Evolutionary conservation across 2,113 vertebrate species (phyloP).

Genomic region (Cyprinodon tularosa): DNA sequence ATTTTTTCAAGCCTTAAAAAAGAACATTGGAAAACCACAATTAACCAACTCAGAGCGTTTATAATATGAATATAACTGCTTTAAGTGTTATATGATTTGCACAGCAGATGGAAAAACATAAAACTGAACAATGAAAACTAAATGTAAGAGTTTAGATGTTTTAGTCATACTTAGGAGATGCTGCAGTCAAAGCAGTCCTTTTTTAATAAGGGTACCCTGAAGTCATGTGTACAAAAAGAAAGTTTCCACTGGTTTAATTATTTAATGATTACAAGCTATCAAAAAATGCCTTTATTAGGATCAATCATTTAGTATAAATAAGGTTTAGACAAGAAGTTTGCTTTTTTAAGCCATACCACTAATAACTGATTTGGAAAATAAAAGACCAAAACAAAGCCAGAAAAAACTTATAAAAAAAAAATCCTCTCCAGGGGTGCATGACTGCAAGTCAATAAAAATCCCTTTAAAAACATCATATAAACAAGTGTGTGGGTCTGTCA

Average conservation of each 20-base stretch:
- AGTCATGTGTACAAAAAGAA: neutral
- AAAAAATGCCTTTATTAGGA: neutral
- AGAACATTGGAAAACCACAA: neutral
- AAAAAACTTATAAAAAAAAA: slow-evolving; percentile 2
- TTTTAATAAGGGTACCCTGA: neutral
- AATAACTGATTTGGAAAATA: neutral
- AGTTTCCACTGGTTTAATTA: too few relatives aligned
- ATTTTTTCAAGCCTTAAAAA: neutral
- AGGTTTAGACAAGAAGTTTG: neutral
- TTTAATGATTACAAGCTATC: too few relatives aligned
- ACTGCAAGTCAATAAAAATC: neutral
- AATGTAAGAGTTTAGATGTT: neutral
- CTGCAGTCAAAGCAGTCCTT: neutral
- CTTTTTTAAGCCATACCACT: neutral
- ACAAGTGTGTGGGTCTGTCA: slow-evolving; percentile 2
- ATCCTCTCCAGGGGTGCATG: neutral
- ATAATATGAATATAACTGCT: too few relatives aligned
- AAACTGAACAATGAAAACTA: neutral
- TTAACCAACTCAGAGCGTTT: too few relatives aligned
- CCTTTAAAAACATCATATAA: neutral
- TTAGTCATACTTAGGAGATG: neutral
- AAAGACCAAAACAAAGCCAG: neutral
- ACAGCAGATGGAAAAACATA: neutral
- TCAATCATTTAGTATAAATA: neutral
- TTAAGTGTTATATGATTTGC: neutral